Conservation (phyloP, 2,113 vertebrate species). For the Hyaena hyaena region DNA sequence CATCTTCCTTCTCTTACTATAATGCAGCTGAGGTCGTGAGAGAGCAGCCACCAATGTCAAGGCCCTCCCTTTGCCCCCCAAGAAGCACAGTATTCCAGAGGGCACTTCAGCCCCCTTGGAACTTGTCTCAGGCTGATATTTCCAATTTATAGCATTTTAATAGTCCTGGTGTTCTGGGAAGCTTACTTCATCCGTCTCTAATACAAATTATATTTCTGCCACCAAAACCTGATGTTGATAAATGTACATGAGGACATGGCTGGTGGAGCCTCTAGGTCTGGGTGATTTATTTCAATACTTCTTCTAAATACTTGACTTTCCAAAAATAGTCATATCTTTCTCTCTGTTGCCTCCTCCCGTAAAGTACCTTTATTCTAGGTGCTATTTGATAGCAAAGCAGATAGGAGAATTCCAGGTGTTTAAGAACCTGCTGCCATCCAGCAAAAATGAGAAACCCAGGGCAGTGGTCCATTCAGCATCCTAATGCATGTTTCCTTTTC, state of each 20-base stretch:
- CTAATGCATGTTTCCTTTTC: constrained; percentile 32
- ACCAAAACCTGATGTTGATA: constrained; percentile 63
- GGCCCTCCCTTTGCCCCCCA: not conserved
- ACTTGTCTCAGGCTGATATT: not conserved
- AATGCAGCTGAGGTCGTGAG: not conserved
- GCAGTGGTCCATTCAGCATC: not conserved
- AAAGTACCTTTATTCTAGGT: not conserved
- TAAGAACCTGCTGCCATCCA: not conserved
- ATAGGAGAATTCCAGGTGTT: not conserved
- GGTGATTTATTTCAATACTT: constrained; percentile 57
- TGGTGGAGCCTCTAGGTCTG: constrained; percentile 21
- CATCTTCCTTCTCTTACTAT: not conserved
- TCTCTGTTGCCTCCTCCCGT: not conserved
- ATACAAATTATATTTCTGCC: constrained; percentile 60
- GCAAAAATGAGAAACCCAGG: not conserved
- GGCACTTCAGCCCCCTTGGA: not conserved
- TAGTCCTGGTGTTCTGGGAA: constrained; percentile 50
- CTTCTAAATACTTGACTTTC: not conserved
- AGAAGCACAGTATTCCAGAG: not conserved
- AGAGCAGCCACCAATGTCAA: too few relatives aligned
- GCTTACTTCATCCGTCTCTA: constrained; percentile 65
- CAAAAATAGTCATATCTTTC: not conserved
- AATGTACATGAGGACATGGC: constrained; percentile 29
- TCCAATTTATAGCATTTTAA: constrained; percentile 62
- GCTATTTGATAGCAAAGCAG: not conserved